Conservation (phyloP, 2,797 vertebrate genomes). For the Sciaenops ocellatus region DNA sequence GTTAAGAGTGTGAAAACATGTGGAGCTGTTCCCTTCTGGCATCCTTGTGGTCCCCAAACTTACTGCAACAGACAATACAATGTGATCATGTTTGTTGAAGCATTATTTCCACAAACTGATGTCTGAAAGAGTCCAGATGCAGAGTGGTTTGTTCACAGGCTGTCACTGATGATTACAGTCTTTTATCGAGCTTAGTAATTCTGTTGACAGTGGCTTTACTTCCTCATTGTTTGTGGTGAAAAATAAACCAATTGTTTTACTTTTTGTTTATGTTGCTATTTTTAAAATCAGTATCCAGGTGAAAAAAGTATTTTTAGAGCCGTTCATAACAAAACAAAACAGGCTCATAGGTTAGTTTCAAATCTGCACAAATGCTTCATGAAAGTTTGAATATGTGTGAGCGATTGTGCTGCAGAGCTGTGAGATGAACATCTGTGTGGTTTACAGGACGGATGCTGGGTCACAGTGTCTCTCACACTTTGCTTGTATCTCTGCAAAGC, state of each 20-base stretch:
- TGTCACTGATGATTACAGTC: no score
- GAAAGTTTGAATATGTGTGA: not conserved
- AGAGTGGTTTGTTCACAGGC: no score
- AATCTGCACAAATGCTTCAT: not conserved
- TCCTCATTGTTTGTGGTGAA: not conserved
- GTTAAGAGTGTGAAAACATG: slow-evolving; percentile 33
- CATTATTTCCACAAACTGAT: not conserved
- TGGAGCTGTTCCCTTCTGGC: slow-evolving; percentile 3
- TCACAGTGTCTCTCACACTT: not conserved
- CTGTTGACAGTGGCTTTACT: not conserved
- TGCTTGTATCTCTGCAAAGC: slow-evolving; percentile 1
- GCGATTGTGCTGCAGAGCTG: not conserved
- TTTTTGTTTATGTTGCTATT: not conserved
- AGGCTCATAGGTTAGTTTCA: no score
- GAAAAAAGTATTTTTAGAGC: not conserved
- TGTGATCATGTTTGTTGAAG: not conserved
- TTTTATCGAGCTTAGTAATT: not conserved
- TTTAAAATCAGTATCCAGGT: not conserved
- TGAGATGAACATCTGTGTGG: slow-evolving; percentile 2
- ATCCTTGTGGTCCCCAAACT: slow-evolving; percentile 22
- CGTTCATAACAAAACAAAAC: no score
- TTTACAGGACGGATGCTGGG: not conserved
- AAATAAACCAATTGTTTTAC: not conserved
- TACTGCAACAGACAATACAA: not conserved
- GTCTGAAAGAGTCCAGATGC: no score